A percentile compares a stretch with the other conserved stretches of the same genome.
Evolutionary conservation across 2,888 invertebrate species (phyloP).

Genomic region (Pachliopta kotzebuea): DNA sequence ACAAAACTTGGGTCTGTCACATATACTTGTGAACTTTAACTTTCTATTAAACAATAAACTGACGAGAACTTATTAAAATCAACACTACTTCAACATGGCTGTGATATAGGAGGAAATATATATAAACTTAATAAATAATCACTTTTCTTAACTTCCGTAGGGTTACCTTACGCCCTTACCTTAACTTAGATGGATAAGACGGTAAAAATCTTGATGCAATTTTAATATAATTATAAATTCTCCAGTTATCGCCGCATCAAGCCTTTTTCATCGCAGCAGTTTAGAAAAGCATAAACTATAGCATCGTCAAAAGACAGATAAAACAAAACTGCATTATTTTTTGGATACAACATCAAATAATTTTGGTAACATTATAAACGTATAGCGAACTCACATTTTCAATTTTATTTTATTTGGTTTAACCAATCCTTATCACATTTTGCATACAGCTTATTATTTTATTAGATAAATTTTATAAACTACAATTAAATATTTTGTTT

Average conservation of each 20-base stretch:
- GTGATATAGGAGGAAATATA: slow-evolving; percentile 77
- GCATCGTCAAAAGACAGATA: neutral
- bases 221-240: slow-evolving; percentile 60
- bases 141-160: slow-evolving; percentile 74
- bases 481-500: too few relatives aligned
- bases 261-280: slow-evolving; percentile 60
- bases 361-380: too few relatives aligned
- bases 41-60: slow-evolving; percentile 67
- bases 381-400: too few relatives aligned
- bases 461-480: too few relatives aligned
- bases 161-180: slow-evolving; percentile 80
- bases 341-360: too few relatives aligned
- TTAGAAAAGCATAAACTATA: slow-evolving; percentile 45
- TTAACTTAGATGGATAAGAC: slow-evolving; percentile 74
- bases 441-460: too few relatives aligned
- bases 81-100: slow-evolving; percentile 81
- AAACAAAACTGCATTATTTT: too few relatives aligned
- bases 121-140: slow-evolving; percentile 78
- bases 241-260: slow-evolving; percentile 67
- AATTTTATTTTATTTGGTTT: too few relatives aligned
- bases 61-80: slow-evolving; percentile 76
- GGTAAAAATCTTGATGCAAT: slow-evolving; percentile 72
- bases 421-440: too few relatives aligned
- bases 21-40: slow-evolving; percentile 75
- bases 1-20: slow-evolving; percentile 78